Evolutionary conservation across 2,888 invertebrate genomes (phyloP).

Genomic region (Chloroclysta siterata): DNA sequence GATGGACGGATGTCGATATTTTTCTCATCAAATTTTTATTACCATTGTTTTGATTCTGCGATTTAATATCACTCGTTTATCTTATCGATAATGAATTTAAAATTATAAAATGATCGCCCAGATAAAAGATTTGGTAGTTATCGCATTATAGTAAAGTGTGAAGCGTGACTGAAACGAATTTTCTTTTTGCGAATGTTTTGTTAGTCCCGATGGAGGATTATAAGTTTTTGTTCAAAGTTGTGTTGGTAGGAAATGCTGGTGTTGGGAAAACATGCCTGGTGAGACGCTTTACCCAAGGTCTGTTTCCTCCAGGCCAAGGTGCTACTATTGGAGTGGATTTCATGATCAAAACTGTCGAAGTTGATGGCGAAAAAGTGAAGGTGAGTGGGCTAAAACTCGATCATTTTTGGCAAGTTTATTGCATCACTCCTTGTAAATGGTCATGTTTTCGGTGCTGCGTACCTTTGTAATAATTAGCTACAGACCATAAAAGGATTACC

Average conservation of each 20-base stretch:
- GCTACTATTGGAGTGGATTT: slow-evolving; percentile 99
- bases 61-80: slow-evolving; percentile 45
- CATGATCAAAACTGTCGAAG: slow-evolving; percentile 99
- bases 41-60: slow-evolving; percentile 51
- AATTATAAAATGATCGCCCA: slow-evolving; percentile 62
- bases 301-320: slow-evolving; percentile 99
- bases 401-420: slow-evolving; percentile 53
- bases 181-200: slow-evolving; percentile 67
- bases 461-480: slow-evolving; percentile 17
- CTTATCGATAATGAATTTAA: slow-evolving; percentile 67
- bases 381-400: slow-evolving; percentile 73
- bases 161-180: slow-evolving; percentile 60
- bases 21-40: slow-evolving; percentile 36
- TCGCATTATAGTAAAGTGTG: slow-evolving; percentile 70
- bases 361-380: slow-evolving; percentile 97
- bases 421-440: slow-evolving; percentile 51
- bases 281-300: slow-evolving; percentile 97
- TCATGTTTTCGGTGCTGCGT: slow-evolving; percentile 29
- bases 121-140: slow-evolving; percentile 58
- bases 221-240: slow-evolving; percentile 99
- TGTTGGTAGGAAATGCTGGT: slow-evolving; percentile 98
- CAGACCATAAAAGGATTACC: slow-evolving; percentile 11
- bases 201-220: slow-evolving; percentile 95
- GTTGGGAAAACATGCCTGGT: slow-evolving; percentile 99
- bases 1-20: slow-evolving; percentile 50